Evolutionary conservation across 2,888 invertebrate genomes (phyloP), one percentile per base, ranked within the genome.

Genomic region (Ochropleura leucogaster): DNA sequence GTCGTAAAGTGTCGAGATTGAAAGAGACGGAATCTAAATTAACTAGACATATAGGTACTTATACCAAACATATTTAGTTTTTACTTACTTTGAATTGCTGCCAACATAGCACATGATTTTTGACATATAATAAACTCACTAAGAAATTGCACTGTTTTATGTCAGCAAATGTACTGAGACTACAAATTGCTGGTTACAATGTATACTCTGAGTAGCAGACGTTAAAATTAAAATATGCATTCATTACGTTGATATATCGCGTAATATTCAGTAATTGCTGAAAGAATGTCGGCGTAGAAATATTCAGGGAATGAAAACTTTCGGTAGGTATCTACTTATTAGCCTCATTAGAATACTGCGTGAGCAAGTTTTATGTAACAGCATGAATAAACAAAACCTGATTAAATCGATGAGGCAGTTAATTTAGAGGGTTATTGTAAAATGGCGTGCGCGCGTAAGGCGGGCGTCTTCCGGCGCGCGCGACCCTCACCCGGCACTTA

Each of bases 51-150:
- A 44, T 62, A 62, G 14, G 46, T 46, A 65, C 12, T 42, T 64
- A 30, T 9, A 55, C 44, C 47, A 60, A 74, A 66, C 12, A 62
- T 65, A 74, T 49, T 55, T 60, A 8, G 14, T 68, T 68, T 72
- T 67, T 49, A 60, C 89, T 89, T 59, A 57, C 89, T 88, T 94
- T 94, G 94, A 94, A 90, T 88, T 86, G 83, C 87, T 93, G 95
- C 95, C 95, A 95, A 92, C 90, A 79, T 86, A 89, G 83, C 92
- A 90, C 89, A 88, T 92, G 91, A 90, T 91, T 91, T 92, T 87
- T 87, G 84, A 84, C 85, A 88, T 59, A 64, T 47, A 72, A 77
- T 83, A 88, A 90, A 89, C 88, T 83, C 87, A 76, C 86, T 83
- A 77, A 85, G 77, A 87, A 80, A 82, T 72, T 79, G 65, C 78